These are phyloP conservation scores for Furcifer pardalis DNA, from an alignment of 2,797 vertebrate genomes.

Conservation along the genomic window DNA sequence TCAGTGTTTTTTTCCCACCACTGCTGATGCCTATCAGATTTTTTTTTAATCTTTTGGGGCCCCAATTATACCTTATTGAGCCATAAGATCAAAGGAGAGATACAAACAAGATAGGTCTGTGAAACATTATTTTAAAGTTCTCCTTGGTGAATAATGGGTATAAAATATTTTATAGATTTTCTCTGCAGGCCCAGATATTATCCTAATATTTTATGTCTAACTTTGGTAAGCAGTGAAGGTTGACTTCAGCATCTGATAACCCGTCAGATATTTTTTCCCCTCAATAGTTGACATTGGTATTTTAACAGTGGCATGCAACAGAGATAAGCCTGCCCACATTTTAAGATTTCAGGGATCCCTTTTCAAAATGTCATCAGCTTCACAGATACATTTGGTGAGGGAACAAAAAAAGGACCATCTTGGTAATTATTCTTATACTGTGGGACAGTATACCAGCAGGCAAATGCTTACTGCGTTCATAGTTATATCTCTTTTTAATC, in stretches of 20 bases:
- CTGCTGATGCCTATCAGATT: conserved; percentile 18
- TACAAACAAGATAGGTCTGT: conserved; percentile 50
- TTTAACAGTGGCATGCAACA: not conserved
- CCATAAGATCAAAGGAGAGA: conserved; percentile 51
- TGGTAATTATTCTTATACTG: too few species aligned
- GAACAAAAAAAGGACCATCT: too few species aligned
- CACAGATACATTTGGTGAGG: too few species aligned
- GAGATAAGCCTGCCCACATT: too few species aligned
- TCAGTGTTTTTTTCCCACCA: not conserved
- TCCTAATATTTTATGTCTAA: not conserved
- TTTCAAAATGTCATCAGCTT: too few species aligned
- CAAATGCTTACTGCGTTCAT: too few species aligned
- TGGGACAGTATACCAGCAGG: too few species aligned
- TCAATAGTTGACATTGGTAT: not conserved
- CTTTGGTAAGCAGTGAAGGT: not conserved
- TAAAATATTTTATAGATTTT: conserved; percentile 47
- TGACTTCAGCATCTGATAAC: not conserved
- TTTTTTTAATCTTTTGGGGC: conserved; percentile 39
- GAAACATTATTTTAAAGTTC: conserved; percentile 38
- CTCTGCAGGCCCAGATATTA: not conserved
- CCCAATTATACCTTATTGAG: conserved; percentile 48
- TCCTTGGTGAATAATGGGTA: conserved; percentile 40
- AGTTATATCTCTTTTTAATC: too few species aligned
- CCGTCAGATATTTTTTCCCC: not conserved
- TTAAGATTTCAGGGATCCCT: too few species aligned